Evolutionary conservation across 2,113 vertebrate species (phyloP).

Genomic region (Chiloscyllium plagiosum): DNA sequence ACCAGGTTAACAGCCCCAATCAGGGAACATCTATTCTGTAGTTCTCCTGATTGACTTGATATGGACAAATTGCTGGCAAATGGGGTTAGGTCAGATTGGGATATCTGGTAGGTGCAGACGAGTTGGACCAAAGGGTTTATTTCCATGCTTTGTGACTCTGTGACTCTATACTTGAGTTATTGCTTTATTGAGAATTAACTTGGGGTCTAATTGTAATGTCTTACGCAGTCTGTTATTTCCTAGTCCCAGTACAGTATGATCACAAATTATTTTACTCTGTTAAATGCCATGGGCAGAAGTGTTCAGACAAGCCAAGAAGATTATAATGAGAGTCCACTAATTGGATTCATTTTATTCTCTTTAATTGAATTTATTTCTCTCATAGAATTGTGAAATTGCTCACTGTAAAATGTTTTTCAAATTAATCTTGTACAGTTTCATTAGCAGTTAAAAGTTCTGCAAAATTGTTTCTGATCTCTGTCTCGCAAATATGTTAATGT

Average conservation of each 20-base stretch:
- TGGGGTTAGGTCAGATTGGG: too few relatives aligned
- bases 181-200: background rate
- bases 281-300: background rate
- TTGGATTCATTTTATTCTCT: background rate
- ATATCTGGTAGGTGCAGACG: too few relatives aligned
- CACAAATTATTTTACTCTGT: background rate
- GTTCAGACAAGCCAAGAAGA: background rate
- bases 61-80: too few relatives aligned
- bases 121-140: too few relatives aligned
- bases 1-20: too few relatives aligned
- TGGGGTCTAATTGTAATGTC: background rate
- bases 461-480: background rate
- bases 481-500: background rate
- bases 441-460: background rate
- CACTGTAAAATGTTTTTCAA: background rate
- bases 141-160: too few relatives aligned
- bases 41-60: too few relatives aligned
- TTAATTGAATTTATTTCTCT: background rate
- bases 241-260: background rate
- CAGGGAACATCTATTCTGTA: too few relatives aligned
- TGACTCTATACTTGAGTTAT: background rate
- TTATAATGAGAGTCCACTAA: background rate
- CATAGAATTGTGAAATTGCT: background rate
- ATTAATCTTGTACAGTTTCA: background rate
- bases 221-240: background rate